A percentile compares a stretch with the other conserved stretches of the same genome.
These are phyloP conservation scores for Clunio marinus DNA, from an alignment of 2,888 invertebrate genomes.

Conservation along the genomic window DNA sequence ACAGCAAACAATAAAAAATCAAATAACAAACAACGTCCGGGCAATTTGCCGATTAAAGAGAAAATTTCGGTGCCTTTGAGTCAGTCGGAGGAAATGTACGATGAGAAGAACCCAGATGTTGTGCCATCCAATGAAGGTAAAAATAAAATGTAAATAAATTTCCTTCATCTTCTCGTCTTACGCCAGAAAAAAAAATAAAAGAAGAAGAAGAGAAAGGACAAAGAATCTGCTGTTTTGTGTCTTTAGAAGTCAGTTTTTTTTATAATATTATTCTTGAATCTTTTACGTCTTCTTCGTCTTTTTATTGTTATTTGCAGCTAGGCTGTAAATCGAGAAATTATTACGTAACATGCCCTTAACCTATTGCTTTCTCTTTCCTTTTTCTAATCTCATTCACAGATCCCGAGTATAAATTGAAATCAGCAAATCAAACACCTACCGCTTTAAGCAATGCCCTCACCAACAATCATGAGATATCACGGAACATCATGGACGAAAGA, in stretches of 20 bases:
- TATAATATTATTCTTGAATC: too few relatives aligned
- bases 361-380: not conserved
- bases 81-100: constrained; percentile 68
- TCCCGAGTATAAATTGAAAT: constrained; percentile 69
- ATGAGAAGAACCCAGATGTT: constrained; percentile 86
- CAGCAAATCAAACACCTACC: constrained; percentile 64
- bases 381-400: constrained; percentile 54
- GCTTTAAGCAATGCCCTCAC: constrained; percentile 52
- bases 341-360: not conserved
- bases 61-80: constrained; percentile 64
- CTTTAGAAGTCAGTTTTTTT: too few relatives aligned
- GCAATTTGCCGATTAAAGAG: constrained; percentile 60
- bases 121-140: constrained; percentile 83
- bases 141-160: constrained; percentile 39
- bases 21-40: constrained; percentile 56
- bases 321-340: constrained; percentile 20
- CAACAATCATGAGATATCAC: constrained; percentile 49
- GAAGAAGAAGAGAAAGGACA: not conserved
- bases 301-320: not conserved
- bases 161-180: not conserved
- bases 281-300: not conserved
- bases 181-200: not conserved
- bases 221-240: too few relatives aligned
- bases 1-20: constrained; percentile 44
- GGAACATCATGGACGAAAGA: constrained; percentile 39